Conservation (phyloP, 1,140 invertebrate genomes). For the Charaxes varanes region DNA sequence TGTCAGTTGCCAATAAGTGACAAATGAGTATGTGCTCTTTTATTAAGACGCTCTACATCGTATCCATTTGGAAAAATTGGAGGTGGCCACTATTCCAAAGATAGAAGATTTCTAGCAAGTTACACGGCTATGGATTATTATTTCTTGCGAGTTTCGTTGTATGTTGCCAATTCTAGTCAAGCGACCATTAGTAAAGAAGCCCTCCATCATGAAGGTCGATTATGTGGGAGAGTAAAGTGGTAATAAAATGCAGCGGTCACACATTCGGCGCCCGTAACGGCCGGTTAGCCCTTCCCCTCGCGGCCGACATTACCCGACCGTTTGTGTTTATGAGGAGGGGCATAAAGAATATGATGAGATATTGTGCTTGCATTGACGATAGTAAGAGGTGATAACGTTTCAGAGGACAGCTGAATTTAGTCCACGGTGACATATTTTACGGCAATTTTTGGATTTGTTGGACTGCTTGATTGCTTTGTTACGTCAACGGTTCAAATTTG, state of each 20-base stretch:
- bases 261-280: conserved; percentile 65
- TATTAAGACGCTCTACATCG: too few species aligned
- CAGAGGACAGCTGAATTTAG: conserved; percentile 38
- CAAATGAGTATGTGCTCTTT: too few species aligned
- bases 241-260: conserved; percentile 73
- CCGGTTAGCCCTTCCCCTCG: conserved; percentile 56
- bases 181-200: conserved; percentile 57
- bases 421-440: conserved; percentile 36
- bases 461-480: conserved; percentile 3
- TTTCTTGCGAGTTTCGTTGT: too few species aligned
- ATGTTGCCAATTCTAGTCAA: too few species aligned
- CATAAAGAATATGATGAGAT: conserved; percentile 73
- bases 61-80: too few species aligned
- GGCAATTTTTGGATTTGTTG: conserved; percentile 43
- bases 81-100: too few species aligned
- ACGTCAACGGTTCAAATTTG: not conserved
- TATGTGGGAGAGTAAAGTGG: conserved; percentile 71
- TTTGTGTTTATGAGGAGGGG: conserved; percentile 66
- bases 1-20: too few species aligned
- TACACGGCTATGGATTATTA: too few species aligned
- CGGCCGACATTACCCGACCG: conserved; percentile 62
- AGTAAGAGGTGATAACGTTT: conserved; percentile 63
- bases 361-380: conserved; percentile 60
- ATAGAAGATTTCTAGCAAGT: too few species aligned
- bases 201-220: conserved; percentile 70